Evolutionary conservation across 2,113 vertebrate genomes (phyloP).

Genomic region (Chloroceryle aenea): DNA sequence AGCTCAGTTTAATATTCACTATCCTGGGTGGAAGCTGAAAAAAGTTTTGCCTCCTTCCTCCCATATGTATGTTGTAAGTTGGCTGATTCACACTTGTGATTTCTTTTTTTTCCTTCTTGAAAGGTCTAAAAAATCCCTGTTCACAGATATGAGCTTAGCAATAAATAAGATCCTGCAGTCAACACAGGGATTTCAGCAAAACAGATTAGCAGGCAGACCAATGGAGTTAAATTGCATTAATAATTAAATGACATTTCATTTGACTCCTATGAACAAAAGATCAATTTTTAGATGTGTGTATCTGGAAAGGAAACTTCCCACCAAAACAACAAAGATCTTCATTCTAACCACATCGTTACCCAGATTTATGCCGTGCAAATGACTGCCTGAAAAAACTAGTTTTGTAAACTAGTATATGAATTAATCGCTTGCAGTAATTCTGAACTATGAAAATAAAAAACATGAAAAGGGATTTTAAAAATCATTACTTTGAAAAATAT

Average conservation of each 20-base stretch:
- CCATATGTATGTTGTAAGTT: not conserved
- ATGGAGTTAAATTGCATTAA: not conserved
- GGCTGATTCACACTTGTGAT: not conserved
- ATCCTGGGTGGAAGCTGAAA: not conserved
- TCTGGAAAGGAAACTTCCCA: not conserved
- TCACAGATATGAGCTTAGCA: not conserved
- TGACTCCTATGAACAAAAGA: not conserved
- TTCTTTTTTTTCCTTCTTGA: not conserved
- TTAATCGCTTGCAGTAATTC: not conserved
- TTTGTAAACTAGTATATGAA: not conserved
- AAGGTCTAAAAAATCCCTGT: not conserved
- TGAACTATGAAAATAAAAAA: not conserved
- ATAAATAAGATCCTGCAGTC: not conserved
- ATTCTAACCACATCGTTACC: not conserved
- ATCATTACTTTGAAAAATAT: not conserved
- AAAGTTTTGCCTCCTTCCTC: not conserved
- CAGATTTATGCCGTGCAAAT: constrained; percentile 3
- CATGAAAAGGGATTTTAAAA: not conserved
- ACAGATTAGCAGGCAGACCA: not conserved
- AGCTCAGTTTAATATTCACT: not conserved
- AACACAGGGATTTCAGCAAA: not conserved
- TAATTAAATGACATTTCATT: not conserved
- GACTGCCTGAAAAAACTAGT: not conserved
- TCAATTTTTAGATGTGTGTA: not conserved
- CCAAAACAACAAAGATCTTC: not conserved